A percentile compares a stretch with the other conserved stretches of the same genome.
phyloP scores from a whole-genome alignment of 2,888 invertebrate species.

The Tricholauxania praeusta region DNA sequence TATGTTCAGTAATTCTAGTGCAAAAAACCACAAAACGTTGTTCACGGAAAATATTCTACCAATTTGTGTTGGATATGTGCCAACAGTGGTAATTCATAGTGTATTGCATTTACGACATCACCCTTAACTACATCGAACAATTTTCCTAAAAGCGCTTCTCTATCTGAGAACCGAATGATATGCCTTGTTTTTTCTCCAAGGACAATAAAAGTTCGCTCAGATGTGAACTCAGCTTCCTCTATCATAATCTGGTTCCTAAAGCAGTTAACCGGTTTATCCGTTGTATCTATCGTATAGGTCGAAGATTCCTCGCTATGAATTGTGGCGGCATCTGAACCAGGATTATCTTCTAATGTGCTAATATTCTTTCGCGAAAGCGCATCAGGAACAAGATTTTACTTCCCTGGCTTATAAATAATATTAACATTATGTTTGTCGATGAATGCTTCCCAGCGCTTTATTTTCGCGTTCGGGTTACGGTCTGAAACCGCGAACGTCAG shows the following conservation, averaged over 20 bases:
- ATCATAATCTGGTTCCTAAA: slow-evolving; percentile 47
- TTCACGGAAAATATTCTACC: slow-evolving; percentile 36
- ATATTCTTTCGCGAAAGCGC: slow-evolving; percentile 39
- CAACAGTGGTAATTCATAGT: no score
- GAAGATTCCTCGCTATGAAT: slow-evolving; percentile 43
- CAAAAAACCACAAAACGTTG: slow-evolving; percentile 41
- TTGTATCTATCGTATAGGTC: slow-evolving; percentile 43
- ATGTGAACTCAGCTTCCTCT: slow-evolving; percentile 35
- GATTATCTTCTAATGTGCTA: slow-evolving; percentile 32
- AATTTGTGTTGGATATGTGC: slow-evolving; percentile 38
- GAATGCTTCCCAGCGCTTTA: slow-evolving; percentile 28
- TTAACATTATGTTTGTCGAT: slow-evolving; percentile 32
- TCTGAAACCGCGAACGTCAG: no score
- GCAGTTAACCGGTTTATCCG: slow-evolving; percentile 46
- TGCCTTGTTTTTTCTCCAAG: slow-evolving; percentile 43
- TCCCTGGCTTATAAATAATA: slow-evolving; percentile 39
- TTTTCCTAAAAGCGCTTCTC: slow-evolving; percentile 17
- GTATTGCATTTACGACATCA: no score
- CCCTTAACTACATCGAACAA: slow-evolving; percentile 28
- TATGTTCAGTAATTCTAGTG: no score
- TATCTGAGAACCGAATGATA: slow-evolving; percentile 36
- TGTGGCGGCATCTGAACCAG: slow-evolving; percentile 22
- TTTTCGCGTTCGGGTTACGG: slow-evolving; percentile 15
- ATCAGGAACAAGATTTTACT: slow-evolving; percentile 40
- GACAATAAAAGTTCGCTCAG: slow-evolving; percentile 27